Base-by-base conservation (phyloP, 2,113 vertebrate species). In the Hippocampus barbouri region DNA sequence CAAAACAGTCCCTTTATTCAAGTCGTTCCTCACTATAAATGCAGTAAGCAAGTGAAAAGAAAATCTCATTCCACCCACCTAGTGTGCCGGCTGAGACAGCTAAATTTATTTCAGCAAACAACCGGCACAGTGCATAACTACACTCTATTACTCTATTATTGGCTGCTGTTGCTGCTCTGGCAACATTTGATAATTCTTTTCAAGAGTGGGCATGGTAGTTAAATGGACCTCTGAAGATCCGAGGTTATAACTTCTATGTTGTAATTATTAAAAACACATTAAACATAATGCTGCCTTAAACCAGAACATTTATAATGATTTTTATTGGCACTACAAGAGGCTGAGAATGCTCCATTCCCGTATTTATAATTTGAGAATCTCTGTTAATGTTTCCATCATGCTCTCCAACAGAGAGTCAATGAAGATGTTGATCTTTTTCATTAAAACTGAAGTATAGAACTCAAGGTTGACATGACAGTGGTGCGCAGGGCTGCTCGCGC, bases 51-150 rank as follows among this genome's bases (percentile, higher is more conserved):
- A 70, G 79, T 81, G 74, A 82, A 80, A 79, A 76, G 43, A 86
- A 64, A 87, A 88, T 83, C 73, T 80, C 11, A 85, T 89, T 85
- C 86, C 73, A 82, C 54, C 78, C 73, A 74, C 72, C 62, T 43
- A 30, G 66, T 73, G 78, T 81, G 76, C 79, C 83, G 78, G 76
- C 73, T 79, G 80, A 84, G 83, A 83, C 69, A 7, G 43, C 80
- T 74, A 78, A 72, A 87, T 88, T 71, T 74, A 80, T 78, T 87
- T 76, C 83, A 74, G 73, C 77, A 80, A 83, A 79, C 80, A 82
- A 73, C 71, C 30, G 18, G 74, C 59, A 72, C 67, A 70, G 27
- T 21, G 62, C 62, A 43, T 43, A 43, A 43, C 62, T 43, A n/a
- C 10, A 23, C n/a, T 64, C 62, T 43, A 64, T 64, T 43, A 64